Conservation (phyloP, 2,113 vertebrate species). For the Sturnus vulgaris region DNA sequence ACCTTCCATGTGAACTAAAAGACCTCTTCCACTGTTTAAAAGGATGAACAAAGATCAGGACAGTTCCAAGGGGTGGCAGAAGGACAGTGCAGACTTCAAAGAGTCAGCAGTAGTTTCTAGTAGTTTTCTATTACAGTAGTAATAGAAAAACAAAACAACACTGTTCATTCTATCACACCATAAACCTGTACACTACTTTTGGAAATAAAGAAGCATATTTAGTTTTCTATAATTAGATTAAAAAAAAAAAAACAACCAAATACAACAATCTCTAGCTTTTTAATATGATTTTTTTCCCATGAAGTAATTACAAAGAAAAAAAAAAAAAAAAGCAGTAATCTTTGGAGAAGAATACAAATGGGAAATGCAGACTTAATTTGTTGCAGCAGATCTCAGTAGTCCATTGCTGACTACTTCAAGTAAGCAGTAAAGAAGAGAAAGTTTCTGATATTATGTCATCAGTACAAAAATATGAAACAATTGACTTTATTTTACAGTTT, state of each 20-base stretch:
- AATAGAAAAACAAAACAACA: background rate
- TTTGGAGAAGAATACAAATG: background rate
- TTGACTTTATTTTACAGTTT: background rate
- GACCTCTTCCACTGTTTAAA: background rate
- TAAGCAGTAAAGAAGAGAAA: background rate
- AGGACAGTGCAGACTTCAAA: background rate
- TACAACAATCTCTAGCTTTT: accelerated
- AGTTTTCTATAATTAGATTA: background rate
- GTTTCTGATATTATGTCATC: background rate
- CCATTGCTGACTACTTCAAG: background rate
- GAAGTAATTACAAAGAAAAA: background rate
- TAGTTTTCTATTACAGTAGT: no score
- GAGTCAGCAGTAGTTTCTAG: no score
- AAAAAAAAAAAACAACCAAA: background rate
- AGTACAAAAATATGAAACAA: background rate
- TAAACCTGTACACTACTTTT: background rate
- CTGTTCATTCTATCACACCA: background rate
- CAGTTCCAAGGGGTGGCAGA: background rate
- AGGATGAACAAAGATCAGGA: background rate
- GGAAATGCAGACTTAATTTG: background rate
- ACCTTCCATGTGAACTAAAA: background rate
- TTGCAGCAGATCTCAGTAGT: background rate
- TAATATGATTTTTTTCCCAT: background rate
- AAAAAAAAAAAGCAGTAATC: background rate
- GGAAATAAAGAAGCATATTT: background rate